Evolutionary conservation across 2,113 vertebrate species (phyloP).

Genomic region (Archilochus colubris): DNA sequence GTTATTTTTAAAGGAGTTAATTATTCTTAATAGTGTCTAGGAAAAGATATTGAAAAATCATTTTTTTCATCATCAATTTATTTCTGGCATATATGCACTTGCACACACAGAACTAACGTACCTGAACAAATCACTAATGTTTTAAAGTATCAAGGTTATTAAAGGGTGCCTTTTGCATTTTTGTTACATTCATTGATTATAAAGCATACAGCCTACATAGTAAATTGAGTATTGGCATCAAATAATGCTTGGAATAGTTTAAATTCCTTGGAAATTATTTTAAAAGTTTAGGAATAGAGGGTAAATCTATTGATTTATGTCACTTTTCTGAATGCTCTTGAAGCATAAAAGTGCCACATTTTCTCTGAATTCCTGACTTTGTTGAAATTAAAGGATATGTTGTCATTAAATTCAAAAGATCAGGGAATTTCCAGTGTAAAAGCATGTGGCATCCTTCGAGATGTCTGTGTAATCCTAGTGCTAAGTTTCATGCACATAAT

Average conservation of each 20-base stretch:
- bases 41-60: background rate
- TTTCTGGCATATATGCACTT: background rate
- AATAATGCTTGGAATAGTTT: background rate
- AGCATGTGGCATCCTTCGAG: background rate
- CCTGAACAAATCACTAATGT: background rate
- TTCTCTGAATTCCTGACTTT: background rate
- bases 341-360: background rate
- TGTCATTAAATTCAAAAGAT: background rate
- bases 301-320: background rate
- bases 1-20: background rate
- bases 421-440: background rate
- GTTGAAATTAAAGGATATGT: background rate
- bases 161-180: background rate
- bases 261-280: background rate
- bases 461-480: background rate
- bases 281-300: background rate
- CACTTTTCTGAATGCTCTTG: background rate
- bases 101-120: background rate
- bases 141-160: background rate
- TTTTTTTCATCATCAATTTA: background rate
- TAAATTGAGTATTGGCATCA: background rate
- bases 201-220: background rate
- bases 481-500: background rate
- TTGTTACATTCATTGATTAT: background rate
- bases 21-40: background rate